Conservation (phyloP, 1,140 invertebrate genomes). For the Rhopalosiphum maidis region DNA sequence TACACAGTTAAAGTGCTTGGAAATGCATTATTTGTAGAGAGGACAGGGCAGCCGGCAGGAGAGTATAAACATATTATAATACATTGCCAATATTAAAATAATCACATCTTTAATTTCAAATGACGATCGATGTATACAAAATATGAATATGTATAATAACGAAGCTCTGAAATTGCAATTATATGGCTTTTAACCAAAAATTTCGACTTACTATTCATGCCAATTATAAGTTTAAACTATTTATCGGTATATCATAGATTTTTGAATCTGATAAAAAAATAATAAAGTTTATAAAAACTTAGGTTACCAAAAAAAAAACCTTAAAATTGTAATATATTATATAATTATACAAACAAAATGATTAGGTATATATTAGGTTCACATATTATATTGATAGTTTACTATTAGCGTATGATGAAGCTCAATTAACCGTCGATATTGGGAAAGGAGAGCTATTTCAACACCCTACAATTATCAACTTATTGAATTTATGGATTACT, state of each 20-base stretch:
- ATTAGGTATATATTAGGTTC: not conserved
- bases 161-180: not conserved
- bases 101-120: not conserved
- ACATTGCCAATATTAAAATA: not conserved
- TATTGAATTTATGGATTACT: not conserved
- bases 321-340: not conserved
- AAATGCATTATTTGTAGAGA: not conserved
- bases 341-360: not conserved
- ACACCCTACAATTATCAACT: not conserved
- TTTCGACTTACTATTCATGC: not conserved
- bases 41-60: no score
- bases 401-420: no score
- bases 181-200: not conserved
- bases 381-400: no score
- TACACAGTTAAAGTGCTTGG: not conserved
- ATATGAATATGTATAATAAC: not conserved
- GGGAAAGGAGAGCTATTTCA: not conserved
- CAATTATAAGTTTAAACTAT: not conserved
- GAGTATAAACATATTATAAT: not conserved
- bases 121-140: not conserved
- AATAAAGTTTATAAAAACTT: not conserved
- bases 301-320: no score
- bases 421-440: no score
- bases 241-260: not conserved
- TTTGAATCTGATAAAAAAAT: not conserved